Evolutionary conservation across 2,888 invertebrate species (phyloP), one percentile per base, ranked within the genome.

Genomic region (Pyralis farinalis): DNA sequence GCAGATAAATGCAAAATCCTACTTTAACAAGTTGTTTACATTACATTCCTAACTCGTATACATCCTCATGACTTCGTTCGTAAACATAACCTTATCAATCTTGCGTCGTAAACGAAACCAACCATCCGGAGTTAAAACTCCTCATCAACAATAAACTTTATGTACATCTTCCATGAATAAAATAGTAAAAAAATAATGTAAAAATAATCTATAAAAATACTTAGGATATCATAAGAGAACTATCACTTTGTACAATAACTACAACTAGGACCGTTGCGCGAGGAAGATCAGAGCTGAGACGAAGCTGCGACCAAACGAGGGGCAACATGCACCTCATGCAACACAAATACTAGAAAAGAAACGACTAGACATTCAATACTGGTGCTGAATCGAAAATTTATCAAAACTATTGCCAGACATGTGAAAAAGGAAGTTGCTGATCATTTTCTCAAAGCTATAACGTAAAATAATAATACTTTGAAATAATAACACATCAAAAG

Each of bases 171-270:
- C 25, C 71, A 78, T 75, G 79, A 83, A 81, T 84, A 85, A 81
- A 85, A 78, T 83, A 70, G 80, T 86, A 80, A 84, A 86, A 87
- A 87, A 79, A 85, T 81, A 73, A 80, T 84, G 75, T 84, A 81
- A 84, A 85, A 86, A 73, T 75, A 85, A 88, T 82, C 71, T 87
- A 88, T 83, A 88, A 88, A 88, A 88, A 88, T 87, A 87, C 85
- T 82, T 82, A 83, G 70, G 71, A 65, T 81, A 81, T 85, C 85
- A 85, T 86, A 86, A 85, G 86, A 87, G 75, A 83, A 84, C 84
- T 88, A 88, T 88, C 87, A 88, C 87, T 86, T 87, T 87, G 84
- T 87, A 88, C 87, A 86, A 69, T 71, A 54, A 70, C 86, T 85
- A 86, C 76, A 74, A 55, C 73, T 73, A 78, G 62, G 63, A 70